Conservation (phyloP, 2,113 vertebrate species). For the Lepus europaeus region DNA sequence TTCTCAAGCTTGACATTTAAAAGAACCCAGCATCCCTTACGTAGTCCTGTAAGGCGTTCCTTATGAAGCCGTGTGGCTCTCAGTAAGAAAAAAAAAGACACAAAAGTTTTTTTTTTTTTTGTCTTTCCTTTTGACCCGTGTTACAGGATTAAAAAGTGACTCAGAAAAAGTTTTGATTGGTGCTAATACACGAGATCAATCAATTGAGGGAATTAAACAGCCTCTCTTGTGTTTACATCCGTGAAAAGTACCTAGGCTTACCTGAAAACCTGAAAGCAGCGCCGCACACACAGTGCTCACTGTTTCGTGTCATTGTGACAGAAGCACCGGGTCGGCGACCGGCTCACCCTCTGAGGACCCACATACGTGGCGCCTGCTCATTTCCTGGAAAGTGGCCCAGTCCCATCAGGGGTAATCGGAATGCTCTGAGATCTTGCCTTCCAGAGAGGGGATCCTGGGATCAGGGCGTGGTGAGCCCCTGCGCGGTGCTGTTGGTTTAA, state of each 20-base stretch:
- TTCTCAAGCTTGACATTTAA: neutral
- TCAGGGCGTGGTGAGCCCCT: neutral
- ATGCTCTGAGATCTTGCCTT: neutral
- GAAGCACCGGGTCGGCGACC: rapidly evolving
- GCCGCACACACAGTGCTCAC: rapidly evolving
- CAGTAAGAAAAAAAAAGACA: neutral
- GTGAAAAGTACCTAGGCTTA: neutral
- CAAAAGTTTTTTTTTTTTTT: neutral
- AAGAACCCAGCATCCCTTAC: neutral
- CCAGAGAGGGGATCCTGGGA: neutral
- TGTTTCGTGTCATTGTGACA: neutral
- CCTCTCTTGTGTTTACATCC: neutral
- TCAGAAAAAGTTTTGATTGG: neutral
- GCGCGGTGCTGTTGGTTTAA: rapidly evolving
- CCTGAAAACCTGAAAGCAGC: neutral
- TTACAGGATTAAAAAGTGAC: neutral
- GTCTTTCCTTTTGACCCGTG: neutral
- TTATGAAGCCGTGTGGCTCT: neutral
- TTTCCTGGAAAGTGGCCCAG: neutral
- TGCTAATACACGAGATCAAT: neutral
- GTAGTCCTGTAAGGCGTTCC: rapidly evolving
- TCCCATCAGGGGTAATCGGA: too few relatives aligned
- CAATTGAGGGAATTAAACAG: neutral
- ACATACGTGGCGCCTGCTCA: neutral
- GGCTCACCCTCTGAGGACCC: rapidly evolving